Conservation (phyloP, 2,113 vertebrate species). For the Chunga burmeisteri region DNA sequence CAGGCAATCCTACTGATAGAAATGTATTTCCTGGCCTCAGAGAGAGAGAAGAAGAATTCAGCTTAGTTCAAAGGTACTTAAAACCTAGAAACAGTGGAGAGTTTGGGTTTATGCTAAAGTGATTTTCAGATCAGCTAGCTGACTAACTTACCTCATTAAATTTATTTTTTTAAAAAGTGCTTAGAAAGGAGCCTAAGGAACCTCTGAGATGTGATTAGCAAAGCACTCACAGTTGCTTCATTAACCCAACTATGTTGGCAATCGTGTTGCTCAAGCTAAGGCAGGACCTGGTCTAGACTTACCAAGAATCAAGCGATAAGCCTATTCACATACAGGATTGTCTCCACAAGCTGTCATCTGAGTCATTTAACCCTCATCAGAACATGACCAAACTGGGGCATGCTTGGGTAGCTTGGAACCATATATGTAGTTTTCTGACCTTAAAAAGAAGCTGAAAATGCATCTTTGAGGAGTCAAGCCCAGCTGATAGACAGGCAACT, state of each 20-base stretch:
- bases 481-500: background rate
- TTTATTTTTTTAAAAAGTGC: background rate
- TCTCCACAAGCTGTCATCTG: background rate
- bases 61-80: background rate
- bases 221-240: background rate
- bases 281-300: background rate
- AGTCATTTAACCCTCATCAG: background rate
- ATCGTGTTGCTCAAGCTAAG: background rate
- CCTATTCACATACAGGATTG: background rate
- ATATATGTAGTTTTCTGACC: background rate
- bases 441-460: background rate
- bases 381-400: background rate
- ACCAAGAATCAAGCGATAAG: background rate
- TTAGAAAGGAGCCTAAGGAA: background rate
- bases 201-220: background rate
- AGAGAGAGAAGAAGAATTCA: background rate
- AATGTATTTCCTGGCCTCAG: background rate
- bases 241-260: background rate
- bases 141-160: background rate
- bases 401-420: rapidly evolving
- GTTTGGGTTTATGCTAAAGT: background rate
- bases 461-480: background rate
- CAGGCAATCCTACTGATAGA: background rate
- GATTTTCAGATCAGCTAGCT: background rate
- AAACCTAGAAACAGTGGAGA: background rate